These are phyloP conservation scores for Etheostoma nigrum DNA, from an alignment of 2,797 vertebrate genomes.

Conservation along the genomic window DNA sequence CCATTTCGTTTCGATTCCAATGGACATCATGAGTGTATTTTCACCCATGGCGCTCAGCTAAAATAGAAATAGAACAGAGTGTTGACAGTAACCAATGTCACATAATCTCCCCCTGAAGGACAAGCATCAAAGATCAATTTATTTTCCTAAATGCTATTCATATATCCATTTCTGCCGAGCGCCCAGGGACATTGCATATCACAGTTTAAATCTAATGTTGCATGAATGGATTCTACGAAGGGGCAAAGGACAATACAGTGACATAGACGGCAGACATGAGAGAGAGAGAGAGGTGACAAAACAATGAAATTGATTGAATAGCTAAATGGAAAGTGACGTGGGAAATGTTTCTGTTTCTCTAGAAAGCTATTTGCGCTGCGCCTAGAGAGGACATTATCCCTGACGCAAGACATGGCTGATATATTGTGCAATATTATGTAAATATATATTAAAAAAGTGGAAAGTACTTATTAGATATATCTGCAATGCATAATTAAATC, in stretches of 20 bases:
- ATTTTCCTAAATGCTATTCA: slow-evolving; percentile 83
- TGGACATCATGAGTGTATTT: slow-evolving; percentile 74
- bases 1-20: slow-evolving; percentile 77
- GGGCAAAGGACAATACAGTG: slow-evolving; percentile 63
- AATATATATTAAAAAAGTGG: slow-evolving; percentile 22
- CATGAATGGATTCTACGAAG: slow-evolving; percentile 68
- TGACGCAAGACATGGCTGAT: slow-evolving; percentile 14
- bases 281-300: slow-evolving; percentile 51
- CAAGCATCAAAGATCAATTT: slow-evolving; percentile 85
- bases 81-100: slow-evolving; percentile 85
- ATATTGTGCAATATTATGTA: slow-evolving; percentile 2
- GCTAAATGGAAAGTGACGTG: slow-evolving; percentile 36
- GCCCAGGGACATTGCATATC: slow-evolving; percentile 72
- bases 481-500: slow-evolving; percentile 43
- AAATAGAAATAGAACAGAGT: slow-evolving; percentile 82
- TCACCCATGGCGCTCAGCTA: slow-evolving; percentile 69
- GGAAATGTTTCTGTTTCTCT: slow-evolving; percentile 39
- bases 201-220: slow-evolving; percentile 73
- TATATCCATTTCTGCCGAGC: slow-evolving; percentile 74
- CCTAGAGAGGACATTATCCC: background rate
- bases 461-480: slow-evolving; percentile 43
- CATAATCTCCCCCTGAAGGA: slow-evolving; percentile 84
- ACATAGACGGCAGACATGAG: slow-evolving; percentile 45
- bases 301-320: slow-evolving; percentile 57
- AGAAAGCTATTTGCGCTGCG: slow-evolving; percentile 22